Evolutionary conservation across 2,888 invertebrate genomes (phyloP).

Genomic region (Ichneumon xanthorius): DNA sequence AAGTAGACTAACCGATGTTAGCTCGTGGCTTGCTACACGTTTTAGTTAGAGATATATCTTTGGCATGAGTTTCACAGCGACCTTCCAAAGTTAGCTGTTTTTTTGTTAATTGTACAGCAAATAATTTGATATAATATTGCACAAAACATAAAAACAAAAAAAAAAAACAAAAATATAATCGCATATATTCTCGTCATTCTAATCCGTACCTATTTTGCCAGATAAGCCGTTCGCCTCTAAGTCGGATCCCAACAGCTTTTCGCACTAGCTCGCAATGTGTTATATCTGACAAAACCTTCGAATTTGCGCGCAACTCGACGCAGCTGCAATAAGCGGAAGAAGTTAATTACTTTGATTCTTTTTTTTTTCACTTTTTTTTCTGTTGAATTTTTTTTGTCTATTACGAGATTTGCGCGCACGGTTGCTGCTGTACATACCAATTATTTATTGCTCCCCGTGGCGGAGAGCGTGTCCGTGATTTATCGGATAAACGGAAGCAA

Average conservation of each 20-base stretch:
- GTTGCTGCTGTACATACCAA: constrained; percentile 59
- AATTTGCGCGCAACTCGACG: constrained; percentile 66
- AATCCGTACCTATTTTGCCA: constrained; percentile 78
- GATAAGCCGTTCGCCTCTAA: constrained; percentile 80
- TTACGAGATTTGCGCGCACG: constrained; percentile 58
- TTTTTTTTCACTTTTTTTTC: constrained; percentile 23
- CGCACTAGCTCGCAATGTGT: constrained; percentile 73
- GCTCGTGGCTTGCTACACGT: constrained; percentile 45
- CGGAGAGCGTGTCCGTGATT: constrained; percentile 29
- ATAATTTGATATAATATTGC: constrained; percentile 39
- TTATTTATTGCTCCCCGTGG: constrained; percentile 52
- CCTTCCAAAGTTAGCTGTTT: constrained; percentile 36
- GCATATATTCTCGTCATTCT: constrained; percentile 56
- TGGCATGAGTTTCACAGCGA: constrained; percentile 53
- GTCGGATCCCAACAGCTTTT: constrained; percentile 77
- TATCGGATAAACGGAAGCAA: constrained; percentile 46
- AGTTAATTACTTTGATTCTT: constrained; percentile 44
- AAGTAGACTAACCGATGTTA: constrained; percentile 42
- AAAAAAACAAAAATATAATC: constrained; percentile 23
- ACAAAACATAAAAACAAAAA: constrained; percentile 22
- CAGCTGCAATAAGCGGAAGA: constrained; percentile 62
- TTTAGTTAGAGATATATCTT: constrained; percentile 35
- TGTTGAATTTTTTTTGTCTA: constrained; percentile 48
- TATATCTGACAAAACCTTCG: constrained; percentile 55
- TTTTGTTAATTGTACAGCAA: constrained; percentile 43